A percentile compares a stretch with the other conserved stretches of the same genome.
phyloP scores from a whole-genome alignment of 2,888 invertebrate genomes.

The Nomada flava region DNA sequence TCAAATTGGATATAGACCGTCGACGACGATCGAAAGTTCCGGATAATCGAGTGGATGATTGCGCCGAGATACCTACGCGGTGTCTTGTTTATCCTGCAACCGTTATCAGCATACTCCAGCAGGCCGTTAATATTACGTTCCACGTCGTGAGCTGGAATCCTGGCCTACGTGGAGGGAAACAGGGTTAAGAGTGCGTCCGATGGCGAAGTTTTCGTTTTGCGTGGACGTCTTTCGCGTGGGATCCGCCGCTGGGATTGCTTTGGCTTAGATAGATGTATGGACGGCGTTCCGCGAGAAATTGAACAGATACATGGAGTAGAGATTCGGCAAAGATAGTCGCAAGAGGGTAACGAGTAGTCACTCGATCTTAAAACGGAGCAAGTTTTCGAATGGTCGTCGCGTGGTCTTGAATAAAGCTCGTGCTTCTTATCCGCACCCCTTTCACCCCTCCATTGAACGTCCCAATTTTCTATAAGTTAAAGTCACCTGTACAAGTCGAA shows the following conservation, averaged over 20 bases:
- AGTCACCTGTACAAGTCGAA: no score
- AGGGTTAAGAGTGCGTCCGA: conserved; percentile 56
- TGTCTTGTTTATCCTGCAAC: conserved; percentile 36
- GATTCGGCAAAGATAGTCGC: no score
- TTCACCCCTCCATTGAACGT: no score
- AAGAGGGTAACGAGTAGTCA: no score
- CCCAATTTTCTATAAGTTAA: no score
- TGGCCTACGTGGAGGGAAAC: conserved; percentile 46
- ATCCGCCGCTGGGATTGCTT: not conserved
- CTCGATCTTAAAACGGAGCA: no score
- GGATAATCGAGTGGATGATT: conserved; percentile 37
- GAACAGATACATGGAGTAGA: no score
- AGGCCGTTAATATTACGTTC: conserved; percentile 55
- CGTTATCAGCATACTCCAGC: conserved; percentile 47
- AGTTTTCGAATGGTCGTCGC: no score
- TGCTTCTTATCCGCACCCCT: no score
- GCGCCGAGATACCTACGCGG: not conserved
- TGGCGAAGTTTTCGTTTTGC: conserved; percentile 29
- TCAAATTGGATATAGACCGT: not conserved
- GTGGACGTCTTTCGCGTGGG: not conserved
- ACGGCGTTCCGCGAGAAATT: not conserved
- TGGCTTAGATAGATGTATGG: not conserved
- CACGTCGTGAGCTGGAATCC: conserved; percentile 56
- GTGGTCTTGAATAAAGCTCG: no score
- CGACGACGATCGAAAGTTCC: conserved; percentile 52